Conservation (phyloP, 2,113 vertebrate species). For the Aspidoscelis tigris region DNA sequence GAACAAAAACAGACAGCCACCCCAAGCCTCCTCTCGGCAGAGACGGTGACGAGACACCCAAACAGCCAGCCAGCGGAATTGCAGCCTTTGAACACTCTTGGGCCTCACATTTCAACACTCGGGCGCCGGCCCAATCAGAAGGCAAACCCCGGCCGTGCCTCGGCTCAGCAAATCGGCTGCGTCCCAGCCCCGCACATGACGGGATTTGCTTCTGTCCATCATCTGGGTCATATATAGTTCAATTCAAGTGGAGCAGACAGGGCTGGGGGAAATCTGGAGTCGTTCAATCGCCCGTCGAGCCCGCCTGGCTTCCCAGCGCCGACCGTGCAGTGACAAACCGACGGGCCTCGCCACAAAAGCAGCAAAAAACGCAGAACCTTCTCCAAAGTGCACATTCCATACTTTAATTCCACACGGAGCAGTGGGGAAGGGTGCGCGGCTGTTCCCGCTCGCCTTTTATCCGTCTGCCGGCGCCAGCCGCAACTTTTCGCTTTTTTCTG, state of each 20-base stretch:
- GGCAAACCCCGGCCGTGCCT: conserved; percentile 70
- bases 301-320: conserved; percentile 57
- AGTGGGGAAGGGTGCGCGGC: conserved; percentile 56
- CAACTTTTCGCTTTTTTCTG: conserved; percentile 61
- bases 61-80: conserved; percentile 73
- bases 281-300: conserved; percentile 80
- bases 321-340: conserved; percentile 61
- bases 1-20: conserved; percentile 69
- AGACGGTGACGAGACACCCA: conserved; percentile 74
- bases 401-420: conserved; percentile 69
- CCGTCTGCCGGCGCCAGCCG: conserved; percentile 52
- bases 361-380: conserved; percentile 52
- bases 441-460: conserved; percentile 41
- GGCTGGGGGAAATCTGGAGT: conserved; percentile 83
- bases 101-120: conserved; percentile 85
- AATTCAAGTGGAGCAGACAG: conserved; percentile 83
- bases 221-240: conserved; percentile 94
- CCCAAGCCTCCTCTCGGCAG: conserved; percentile 57
- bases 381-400: conserved; percentile 56
- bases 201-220: conserved; percentile 88
- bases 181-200: conserved; percentile 83
- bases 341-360: conserved; percentile 50
- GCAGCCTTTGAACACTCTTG: conserved; percentile 79
- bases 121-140: conserved; percentile 84
- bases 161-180: conserved; percentile 80